phyloP scores from a whole-genome alignment of 2,888 invertebrate genomes.

The Drosophila maculinotata region DNA sequence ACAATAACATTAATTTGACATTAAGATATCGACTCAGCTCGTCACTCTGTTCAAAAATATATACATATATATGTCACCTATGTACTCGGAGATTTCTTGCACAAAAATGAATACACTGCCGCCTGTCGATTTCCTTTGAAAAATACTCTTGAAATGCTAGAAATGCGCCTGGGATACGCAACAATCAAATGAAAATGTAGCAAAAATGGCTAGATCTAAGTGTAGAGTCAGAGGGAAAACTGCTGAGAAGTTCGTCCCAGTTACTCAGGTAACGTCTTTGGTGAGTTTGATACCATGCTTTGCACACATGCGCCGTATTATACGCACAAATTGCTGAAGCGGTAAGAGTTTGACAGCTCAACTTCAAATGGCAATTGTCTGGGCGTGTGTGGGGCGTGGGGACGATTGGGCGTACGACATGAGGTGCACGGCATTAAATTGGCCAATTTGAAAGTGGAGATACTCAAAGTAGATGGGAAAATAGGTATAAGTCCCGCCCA shows the following conservation, averaged over 20 bases:
- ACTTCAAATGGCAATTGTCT: constrained; percentile 71
- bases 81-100: too few relatives aligned
- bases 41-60: too few relatives aligned
- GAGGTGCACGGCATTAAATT: constrained; percentile 53
- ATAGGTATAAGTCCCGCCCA: constrained; percentile 66
- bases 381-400: constrained; percentile 50
- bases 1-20: too few relatives aligned
- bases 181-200: constrained; percentile 14
- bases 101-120: neutral
- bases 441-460: constrained; percentile 60
- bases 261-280: constrained; percentile 38
- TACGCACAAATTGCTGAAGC: constrained; percentile 46
- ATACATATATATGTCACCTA: too few relatives aligned
- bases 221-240: neutral
- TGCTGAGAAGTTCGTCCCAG: constrained; percentile 13
- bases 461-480: constrained; percentile 29
- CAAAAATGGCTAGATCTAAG: neutral
- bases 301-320: constrained; percentile 9
- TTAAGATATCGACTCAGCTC: too few relatives aligned
- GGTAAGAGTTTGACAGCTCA: constrained; percentile 59
- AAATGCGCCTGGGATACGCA: neutral
- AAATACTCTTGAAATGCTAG: constrained; percentile 14
- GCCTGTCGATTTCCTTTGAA: neutral
- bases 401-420: constrained; percentile 2
- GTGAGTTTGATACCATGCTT: constrained; percentile 5